Evolutionary conservation across 1,140 invertebrate species (phyloP).

Genomic region (Atta colombica): DNA sequence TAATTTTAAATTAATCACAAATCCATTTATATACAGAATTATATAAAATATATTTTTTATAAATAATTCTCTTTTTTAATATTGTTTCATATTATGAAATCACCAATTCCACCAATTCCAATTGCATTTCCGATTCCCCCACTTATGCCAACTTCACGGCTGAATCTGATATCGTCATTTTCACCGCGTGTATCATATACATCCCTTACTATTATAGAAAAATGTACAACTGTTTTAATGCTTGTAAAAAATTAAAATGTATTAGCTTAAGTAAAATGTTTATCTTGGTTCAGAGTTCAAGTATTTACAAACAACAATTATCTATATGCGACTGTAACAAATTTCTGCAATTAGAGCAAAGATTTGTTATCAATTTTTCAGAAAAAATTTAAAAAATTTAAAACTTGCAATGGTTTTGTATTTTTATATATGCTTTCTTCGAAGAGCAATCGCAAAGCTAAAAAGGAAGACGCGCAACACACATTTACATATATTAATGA

Average conservation of each 20-base stretch:
- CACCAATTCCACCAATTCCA: no score
- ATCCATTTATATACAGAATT: neutral
- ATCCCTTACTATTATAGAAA: no score
- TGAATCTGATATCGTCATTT: no score
- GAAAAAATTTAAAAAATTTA: neutral
- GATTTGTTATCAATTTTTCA: constrained; percentile 17
- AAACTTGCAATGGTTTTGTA: neutral
- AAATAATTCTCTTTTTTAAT: neutral
- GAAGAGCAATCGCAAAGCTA: neutral
- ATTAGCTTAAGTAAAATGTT: constrained; percentile 18
- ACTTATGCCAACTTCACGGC: no score
- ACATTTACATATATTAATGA: constrained; percentile 7
- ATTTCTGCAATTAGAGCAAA: constrained; percentile 23
- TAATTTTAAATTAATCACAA: neutral
- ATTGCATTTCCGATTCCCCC: no score
- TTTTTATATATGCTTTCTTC: neutral
- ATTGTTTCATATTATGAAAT: no score
- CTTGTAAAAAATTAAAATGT: neutral
- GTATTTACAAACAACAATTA: neutral
- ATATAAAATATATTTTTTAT: neutral
- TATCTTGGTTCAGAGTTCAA: constrained; percentile 50
- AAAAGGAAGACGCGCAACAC: neutral
- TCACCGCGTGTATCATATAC: no score
- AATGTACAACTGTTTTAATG: constrained; percentile 6
- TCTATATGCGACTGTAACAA: neutral